Percentiles rank a stretch among this genome's conserved stretches.
Evolutionary conservation across 2,113 vertebrate genomes (phyloP).

Genomic region (Orcinus orca): DNA sequence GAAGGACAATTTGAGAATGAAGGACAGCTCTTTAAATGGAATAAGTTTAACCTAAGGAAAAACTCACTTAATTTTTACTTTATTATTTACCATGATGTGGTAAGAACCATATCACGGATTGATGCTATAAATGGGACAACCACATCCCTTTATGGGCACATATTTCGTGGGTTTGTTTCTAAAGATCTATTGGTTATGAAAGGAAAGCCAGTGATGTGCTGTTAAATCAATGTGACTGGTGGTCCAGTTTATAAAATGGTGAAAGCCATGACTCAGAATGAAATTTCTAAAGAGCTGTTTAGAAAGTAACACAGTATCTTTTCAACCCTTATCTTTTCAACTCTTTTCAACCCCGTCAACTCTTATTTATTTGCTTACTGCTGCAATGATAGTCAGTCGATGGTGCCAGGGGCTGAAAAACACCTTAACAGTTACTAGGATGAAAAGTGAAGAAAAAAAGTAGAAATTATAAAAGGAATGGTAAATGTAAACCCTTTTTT

Average conservation of each 20-base stretch:
- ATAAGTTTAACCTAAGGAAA: background rate
- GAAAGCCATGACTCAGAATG: background rate
- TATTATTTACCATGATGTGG: background rate
- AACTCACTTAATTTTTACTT: background rate
- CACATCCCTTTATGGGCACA: background rate
- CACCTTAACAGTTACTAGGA: background rate
- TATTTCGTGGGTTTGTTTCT: background rate
- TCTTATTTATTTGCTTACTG: constrained; percentile 31
- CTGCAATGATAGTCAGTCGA: background rate
- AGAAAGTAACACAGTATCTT: constrained; percentile 22
- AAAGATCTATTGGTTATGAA: background rate
- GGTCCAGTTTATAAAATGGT: background rate
- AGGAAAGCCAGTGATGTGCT: background rate
- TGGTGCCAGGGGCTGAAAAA: background rate
- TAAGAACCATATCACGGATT: background rate
- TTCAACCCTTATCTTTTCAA: too few relatives aligned
- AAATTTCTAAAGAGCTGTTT: background rate
- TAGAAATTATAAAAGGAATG: background rate
- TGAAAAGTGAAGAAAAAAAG: background rate
- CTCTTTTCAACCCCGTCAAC: background rate
- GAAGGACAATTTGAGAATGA: background rate
- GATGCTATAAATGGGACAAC: background rate
- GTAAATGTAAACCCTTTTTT: background rate
- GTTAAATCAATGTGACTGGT: background rate
- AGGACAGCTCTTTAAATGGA: background rate